Percentiles rank a stretch among this genome's conserved stretches.
Conservation (phyloP, 2,113 vertebrate genomes). For the Nesoenas mayeri region DNA sequence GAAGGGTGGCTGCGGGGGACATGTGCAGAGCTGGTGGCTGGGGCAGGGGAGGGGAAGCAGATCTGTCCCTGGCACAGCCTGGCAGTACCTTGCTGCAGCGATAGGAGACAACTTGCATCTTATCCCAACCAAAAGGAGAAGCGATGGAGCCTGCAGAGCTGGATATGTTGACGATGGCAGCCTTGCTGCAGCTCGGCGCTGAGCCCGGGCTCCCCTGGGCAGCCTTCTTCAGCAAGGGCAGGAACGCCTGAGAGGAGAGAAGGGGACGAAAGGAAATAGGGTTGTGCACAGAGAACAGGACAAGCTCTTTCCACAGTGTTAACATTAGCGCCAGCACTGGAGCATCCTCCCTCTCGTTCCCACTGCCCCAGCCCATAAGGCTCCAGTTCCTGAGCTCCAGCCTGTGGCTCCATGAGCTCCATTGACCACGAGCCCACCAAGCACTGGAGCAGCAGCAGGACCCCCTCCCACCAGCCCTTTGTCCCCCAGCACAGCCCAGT, state of each 20-base stretch:
- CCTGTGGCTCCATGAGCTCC: rapidly evolving
- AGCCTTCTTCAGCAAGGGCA: not conserved
- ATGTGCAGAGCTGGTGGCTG: rapidly evolving
- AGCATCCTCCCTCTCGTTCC: not conserved
- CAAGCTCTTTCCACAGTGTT: not conserved
- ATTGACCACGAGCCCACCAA: rapidly evolving
- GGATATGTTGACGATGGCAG: slow-evolving; percentile 36
- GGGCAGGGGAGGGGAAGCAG: not conserved
- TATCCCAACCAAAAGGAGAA: not conserved
- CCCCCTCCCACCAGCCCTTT: not conserved
- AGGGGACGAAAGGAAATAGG: not conserved
- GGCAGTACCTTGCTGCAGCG: slow-evolving; percentile 41
- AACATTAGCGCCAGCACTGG: rapidly evolving
- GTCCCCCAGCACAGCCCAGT: not conserved
- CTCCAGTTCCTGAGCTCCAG: not conserved
- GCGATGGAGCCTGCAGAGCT: not conserved
- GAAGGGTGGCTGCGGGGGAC: not conserved
- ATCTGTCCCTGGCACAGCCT: not conserved
- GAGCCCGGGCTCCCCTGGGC: not conserved
- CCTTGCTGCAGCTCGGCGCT: not conserved
- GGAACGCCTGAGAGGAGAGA: not conserved
- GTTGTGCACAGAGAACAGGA: not conserved
- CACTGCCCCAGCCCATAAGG: rapidly evolving
- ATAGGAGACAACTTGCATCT: not conserved
- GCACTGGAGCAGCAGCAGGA: rapidly evolving